Conservation (phyloP, 2,888 invertebrate species). For the Drosophila ochracea region DNA sequence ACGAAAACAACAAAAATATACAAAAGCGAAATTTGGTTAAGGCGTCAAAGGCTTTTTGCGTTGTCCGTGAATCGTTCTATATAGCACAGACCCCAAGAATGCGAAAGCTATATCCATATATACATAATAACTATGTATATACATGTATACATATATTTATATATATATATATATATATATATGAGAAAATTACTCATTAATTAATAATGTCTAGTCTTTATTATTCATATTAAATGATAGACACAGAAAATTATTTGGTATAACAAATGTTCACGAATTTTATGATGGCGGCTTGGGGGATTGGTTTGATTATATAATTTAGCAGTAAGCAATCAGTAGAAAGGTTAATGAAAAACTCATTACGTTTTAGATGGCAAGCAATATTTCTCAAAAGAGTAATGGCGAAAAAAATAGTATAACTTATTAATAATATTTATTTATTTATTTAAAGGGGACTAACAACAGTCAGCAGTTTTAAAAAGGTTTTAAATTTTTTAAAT, state of each 20-base stretch:
- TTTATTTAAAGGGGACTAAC: background rate
- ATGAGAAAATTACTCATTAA: slow-evolving; percentile 33
- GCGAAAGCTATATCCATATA: background rate
- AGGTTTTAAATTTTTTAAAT: no score
- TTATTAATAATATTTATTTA: background rate
- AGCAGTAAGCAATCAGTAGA: background rate
- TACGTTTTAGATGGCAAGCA: background rate
- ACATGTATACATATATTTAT: background rate
- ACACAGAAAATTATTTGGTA: slow-evolving; percentile 14
- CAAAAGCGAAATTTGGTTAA: slow-evolving; percentile 59
- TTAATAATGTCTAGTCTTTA: slow-evolving; percentile 33
- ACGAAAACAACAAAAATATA: slow-evolving; percentile 51
- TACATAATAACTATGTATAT: background rate
- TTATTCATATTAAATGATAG: slow-evolving; percentile 26
- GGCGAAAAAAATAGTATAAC: background rate
- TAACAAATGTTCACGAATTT: slow-evolving; percentile 11
- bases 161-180: background rate
- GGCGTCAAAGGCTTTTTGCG: slow-evolving; percentile 72
- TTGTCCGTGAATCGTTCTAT: slow-evolving; percentile 59
- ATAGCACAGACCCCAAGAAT: slow-evolving; percentile 28
- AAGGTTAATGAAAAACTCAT: background rate
- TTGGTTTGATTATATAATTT: slow-evolving; percentile 5
- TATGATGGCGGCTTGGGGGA: background rate
- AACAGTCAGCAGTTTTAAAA: background rate
- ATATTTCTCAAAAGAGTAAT: background rate